Percentiles rank a stretch among this genome's conserved stretches.
phyloP scores from a whole-genome alignment of 2,797 vertebrate genomes.

The Sebastes reedi region DNA sequence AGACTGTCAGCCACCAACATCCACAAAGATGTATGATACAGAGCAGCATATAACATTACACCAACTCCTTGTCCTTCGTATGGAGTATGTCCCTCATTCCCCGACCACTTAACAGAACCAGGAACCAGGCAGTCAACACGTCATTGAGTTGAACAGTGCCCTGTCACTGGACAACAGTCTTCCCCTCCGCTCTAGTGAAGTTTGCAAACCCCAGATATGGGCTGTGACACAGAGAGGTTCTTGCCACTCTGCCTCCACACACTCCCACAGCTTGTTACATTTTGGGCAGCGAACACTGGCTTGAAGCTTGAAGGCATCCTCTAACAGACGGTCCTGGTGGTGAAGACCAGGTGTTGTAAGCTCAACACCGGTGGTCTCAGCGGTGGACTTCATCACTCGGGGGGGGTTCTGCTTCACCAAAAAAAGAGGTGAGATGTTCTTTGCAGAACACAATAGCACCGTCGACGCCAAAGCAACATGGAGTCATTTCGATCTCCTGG shows the following conservation, averaged over 20 bases:
- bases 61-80: not conserved
- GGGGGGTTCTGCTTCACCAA: not conserved
- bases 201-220: conserved; percentile 29
- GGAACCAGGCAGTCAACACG: not conserved
- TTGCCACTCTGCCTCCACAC: conserved; percentile 13
- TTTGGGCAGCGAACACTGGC: conserved; percentile 11
- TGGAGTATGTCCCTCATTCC: conserved; percentile 5
- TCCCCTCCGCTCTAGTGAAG: not conserved
- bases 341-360: conserved; percentile 1
- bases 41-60: not conserved
- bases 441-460: not conserved
- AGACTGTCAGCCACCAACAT: not conserved
- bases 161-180: conserved; percentile 1
- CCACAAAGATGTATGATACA: not conserved
- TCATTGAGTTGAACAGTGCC: not conserved
- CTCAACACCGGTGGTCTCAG: conserved; percentile 2
- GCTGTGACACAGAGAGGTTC: conserved; percentile 12
- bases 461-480: not conserved
- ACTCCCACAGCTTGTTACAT: conserved; percentile 30
- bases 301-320: not conserved
- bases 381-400: not conserved
- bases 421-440: not conserved
- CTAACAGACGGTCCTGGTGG: conserved; percentile 1
- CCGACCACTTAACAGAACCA: conserved; percentile 21
- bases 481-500: not conserved